These are phyloP conservation scores for Limnephilus rhombicus DNA, from an alignment of 2,888 invertebrate species.

Conservation along the genomic window DNA sequence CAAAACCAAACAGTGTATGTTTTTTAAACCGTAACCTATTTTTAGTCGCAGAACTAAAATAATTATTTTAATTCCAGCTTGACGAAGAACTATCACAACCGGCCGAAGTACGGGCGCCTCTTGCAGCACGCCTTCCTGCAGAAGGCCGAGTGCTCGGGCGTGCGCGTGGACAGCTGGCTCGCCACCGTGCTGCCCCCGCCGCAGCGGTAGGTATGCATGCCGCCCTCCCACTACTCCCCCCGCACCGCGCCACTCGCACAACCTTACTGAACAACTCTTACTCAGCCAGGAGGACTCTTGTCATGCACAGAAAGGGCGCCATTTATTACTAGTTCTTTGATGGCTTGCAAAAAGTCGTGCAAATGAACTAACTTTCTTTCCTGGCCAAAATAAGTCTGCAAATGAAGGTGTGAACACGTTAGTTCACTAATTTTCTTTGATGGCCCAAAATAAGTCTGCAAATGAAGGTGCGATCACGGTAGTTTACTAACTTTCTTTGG, in stretches of 20 bases:
- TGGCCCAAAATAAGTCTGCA: too few species aligned
- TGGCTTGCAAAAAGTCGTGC: too few species aligned
- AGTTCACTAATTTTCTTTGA: too few species aligned
- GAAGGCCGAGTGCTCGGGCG: constrained; percentile 83
- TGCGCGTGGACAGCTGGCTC: constrained; percentile 92
- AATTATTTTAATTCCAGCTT: constrained; percentile 79
- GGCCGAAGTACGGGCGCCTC: constrained; percentile 96
- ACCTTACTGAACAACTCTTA: too few species aligned
- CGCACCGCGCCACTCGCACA: not conserved
- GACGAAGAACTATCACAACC: constrained; percentile 94
- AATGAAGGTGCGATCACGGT: too few species aligned
- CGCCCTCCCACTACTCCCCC: constrained; percentile 5
- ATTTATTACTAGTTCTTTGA: too few species aligned
- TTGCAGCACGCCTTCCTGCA: constrained; percentile 93
- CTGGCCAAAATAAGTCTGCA: too few species aligned
- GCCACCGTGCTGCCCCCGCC: constrained; percentile 70
- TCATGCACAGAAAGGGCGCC: not conserved
- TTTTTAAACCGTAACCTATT: not conserved
- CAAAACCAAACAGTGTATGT: too few species aligned
- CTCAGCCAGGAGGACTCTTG: not conserved
- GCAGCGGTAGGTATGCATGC: constrained; percentile 75
- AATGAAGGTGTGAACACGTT: too few species aligned
- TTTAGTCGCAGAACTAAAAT: not conserved
- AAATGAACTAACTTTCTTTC: too few species aligned
- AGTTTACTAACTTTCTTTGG: too few species aligned